Base-by-base conservation (phyloP, 2,113 vertebrate genomes). In the Ellobius talpinus region DNA sequence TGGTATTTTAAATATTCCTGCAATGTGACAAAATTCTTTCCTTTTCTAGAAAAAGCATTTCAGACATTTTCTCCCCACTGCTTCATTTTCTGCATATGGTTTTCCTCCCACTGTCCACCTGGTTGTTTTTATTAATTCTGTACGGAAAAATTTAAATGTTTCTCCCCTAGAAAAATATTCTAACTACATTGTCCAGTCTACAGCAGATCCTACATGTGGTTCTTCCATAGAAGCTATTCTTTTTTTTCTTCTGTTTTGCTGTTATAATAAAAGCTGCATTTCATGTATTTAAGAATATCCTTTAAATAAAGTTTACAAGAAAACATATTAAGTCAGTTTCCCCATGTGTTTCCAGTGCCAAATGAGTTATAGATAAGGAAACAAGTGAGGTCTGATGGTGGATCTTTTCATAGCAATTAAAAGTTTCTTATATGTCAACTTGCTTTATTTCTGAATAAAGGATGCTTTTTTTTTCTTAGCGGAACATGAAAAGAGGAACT, bases 91-190 rank as follows among this genome's bases (percentile, higher is more conserved):
- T 47, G 90, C 21, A 5, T 94, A 63, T 90, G 73, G 23, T 93
- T 85, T 90, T 95, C 85, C 88, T 96, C 96, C 95, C 90, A 98
- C 95, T 87, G 33, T 85, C 74, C 96, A 95, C 87, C 91, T 95
- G 95, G 72, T 66, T 96, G 89, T 90, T 86, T 96, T 89, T 81
- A 63, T 13, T 88, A 33, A 92, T 84, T 23, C 31, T 96, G 90
- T 61, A 90, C 36, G 4, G 58, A 13, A 81, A 92, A 95, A 90
- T 73, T 81, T 84, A 98, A 97, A 93, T 92, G 76, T 66, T 65
- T 61, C 1, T 68, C 11, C 4, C 81, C 1, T 63, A 91, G 45
- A 86, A 96, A 95, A 81, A 76, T 85, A 16, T 52, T 36, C 81
- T 10, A 94, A 24, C 12, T 61, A 23, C 31, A 68, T 8, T 72